Evolutionary conservation across 2,113 vertebrate species (phyloP).

Genomic region (Haplochromis vanheusdeni): DNA sequence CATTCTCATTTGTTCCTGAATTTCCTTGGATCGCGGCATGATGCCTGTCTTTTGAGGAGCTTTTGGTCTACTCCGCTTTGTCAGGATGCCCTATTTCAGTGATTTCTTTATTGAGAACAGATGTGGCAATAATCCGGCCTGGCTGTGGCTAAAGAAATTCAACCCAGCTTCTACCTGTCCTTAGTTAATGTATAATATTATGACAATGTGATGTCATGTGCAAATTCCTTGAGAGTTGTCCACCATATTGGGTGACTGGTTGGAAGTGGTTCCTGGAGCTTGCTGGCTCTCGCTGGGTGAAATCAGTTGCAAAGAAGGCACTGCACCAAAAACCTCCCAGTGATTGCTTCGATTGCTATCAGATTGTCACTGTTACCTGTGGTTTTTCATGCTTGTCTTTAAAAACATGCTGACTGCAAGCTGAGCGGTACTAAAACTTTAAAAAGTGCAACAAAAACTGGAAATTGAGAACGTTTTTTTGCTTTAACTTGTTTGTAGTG

Average conservation of each 20-base stretch:
- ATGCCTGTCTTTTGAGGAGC: not conserved
- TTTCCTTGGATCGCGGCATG: rapidly evolving
- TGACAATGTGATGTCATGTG: not conserved
- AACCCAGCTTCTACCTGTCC: not conserved
- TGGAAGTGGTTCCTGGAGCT: not conserved
- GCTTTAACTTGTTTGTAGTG: not conserved
- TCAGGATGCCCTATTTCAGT: rapidly evolving
- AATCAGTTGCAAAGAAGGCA: not conserved
- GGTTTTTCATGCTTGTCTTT: not conserved
- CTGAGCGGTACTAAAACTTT: not conserved
- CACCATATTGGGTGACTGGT: not conserved
- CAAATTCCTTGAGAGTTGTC: not conserved
- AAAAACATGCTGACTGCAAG: not conserved
- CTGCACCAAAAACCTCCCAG: not conserved
- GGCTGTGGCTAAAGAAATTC: not conserved
- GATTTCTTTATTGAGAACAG: not conserved
- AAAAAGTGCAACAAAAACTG: not conserved
- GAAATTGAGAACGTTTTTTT: rapidly evolving
- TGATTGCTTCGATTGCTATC: rapidly evolving
- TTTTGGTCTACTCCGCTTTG: not conserved
- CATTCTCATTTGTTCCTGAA: not conserved
- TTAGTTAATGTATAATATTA: not conserved
- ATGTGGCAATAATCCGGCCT: not conserved
- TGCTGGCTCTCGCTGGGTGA: not conserved
- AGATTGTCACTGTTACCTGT: not conserved